Evolutionary conservation across 1,140 invertebrate genomes (phyloP), one percentile per base, ranked within the genome.

Genomic region (Oryzaephilus surinamensis): DNA sequence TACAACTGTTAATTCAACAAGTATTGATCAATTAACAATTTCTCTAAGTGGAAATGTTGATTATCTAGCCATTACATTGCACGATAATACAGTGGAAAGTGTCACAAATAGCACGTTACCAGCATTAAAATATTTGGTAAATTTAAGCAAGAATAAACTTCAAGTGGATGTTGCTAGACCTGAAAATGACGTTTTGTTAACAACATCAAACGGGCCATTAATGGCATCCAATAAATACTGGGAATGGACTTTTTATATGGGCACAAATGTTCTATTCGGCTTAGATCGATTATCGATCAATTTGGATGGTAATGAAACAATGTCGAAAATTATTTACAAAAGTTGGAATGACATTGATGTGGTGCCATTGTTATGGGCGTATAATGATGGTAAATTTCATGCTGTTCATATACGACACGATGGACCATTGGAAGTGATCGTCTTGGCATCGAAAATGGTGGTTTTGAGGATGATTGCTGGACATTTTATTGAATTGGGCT

Each of bases 211-310:
- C 32, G 63, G 62, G 6, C 61, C 65, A 3, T 24, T 64, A 0
- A 65, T 69, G 13, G 50, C 53, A 6, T 62, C 59, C n/a, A 49
- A 65, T 18, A 46, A 52, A 11, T 65, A 62, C 36, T 65, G 60
- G 60, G 64, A 67, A 49, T 64, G 60, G 58, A 57, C 55, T 4
- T 44, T 69, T 6, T 48, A 61, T 21, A 19, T 68, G 6, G 48
- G 43, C 2, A 43, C 43, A 23, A 39, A 53, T 6, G 34, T 43
- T 6, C 20, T 62, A 13, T 61, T 57, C 38, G 61, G 61, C 15
- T 34, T 63, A 11, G 58, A 50, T 14, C 33, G 52, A 30, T 28
- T 53, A 13, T 41, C 45, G n/a, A 45, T 60, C 6, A 13, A 43
- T 20, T 26, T 53, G 7, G 21, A 45, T 10, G 18, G 27, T 4